These are phyloP conservation scores for Parotocinclus haroldoi DNA, from an alignment of 2,797 vertebrate species.

Conservation along the genomic window DNA sequence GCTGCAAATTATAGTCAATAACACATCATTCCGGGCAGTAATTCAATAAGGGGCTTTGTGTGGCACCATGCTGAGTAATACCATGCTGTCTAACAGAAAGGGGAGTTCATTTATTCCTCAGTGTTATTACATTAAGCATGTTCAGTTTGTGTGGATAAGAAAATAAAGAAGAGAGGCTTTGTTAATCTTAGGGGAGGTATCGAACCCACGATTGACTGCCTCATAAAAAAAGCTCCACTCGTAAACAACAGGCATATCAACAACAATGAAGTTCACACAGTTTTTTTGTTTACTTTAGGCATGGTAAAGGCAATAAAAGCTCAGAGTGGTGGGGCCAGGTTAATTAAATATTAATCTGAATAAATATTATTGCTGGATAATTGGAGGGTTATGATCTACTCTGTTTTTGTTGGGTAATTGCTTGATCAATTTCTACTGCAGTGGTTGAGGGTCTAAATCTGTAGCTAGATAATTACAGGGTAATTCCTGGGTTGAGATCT, in stretches of 20 bases:
- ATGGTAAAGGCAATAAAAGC: background rate
- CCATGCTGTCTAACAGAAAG: constrained; percentile 61
- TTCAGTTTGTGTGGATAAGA: constrained; percentile 50
- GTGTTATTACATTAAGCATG: constrained; percentile 55
- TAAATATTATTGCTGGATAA: too few relatives aligned
- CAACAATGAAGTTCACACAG: too few relatives aligned
- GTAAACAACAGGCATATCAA: too few relatives aligned
- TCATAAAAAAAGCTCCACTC: background rate
- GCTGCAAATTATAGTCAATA: constrained; percentile 71
- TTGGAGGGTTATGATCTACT: too few relatives aligned
- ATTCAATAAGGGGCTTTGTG: constrained; percentile 62
- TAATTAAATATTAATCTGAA: too few relatives aligned
- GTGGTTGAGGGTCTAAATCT: too few relatives aligned
- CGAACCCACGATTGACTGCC: background rate
- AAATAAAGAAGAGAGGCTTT: constrained; percentile 50
- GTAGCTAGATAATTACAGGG: too few relatives aligned
- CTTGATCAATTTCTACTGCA: too few relatives aligned
- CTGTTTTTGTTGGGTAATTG: too few relatives aligned
- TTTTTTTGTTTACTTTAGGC: too few relatives aligned
- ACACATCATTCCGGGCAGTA: constrained; percentile 64
- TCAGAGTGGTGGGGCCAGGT: too few relatives aligned
- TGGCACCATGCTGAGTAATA: constrained; percentile 56
- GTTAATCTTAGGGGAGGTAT: background rate
- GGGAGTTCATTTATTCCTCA: constrained; percentile 64
- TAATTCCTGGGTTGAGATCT: too few relatives aligned